These are phyloP conservation scores for Nasonia oneida DNA, from an alignment of 2,888 invertebrate genomes.

Conservation along the genomic window DNA sequence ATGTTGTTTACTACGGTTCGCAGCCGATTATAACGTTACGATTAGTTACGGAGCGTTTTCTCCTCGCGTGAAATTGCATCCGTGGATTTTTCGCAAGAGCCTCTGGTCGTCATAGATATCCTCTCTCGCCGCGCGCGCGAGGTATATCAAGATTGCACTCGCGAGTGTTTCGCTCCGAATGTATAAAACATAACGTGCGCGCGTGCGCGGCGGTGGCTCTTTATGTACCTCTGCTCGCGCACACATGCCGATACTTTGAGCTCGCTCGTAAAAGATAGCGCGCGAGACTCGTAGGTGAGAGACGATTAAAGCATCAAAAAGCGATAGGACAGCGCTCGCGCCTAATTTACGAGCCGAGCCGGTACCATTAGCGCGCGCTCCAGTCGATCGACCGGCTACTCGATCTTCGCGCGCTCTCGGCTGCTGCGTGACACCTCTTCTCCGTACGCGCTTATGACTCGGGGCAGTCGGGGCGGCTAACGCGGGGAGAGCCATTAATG, in stretches of 20 bases:
- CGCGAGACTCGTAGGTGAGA: constrained; percentile 56
- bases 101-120: neutral
- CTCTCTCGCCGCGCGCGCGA: neutral
- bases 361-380: constrained; percentile 64
- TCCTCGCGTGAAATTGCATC: constrained; percentile 41
- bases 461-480: constrained; percentile 1
- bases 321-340: constrained; percentile 56
- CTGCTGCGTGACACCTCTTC: constrained; percentile 23
- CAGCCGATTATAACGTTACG: constrained; percentile 31
- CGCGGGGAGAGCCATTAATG: neutral
- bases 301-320: constrained; percentile 60
- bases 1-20: constrained; percentile 29
- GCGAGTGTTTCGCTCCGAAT: constrained; percentile 21
- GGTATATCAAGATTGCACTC: constrained; percentile 31
- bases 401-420: neutral
- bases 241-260: constrained; percentile 17
- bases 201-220: neutral
- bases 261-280: constrained; percentile 59
- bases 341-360: constrained; percentile 68
- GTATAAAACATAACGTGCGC: constrained; percentile 44
- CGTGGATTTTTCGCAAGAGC: constrained; percentile 33
- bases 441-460: neutral
- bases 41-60: constrained; percentile 31
- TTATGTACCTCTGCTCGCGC: neutral
- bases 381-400: neutral